Conservation (phyloP, 2,113 vertebrate species). For the Muscicapa adusta region DNA sequence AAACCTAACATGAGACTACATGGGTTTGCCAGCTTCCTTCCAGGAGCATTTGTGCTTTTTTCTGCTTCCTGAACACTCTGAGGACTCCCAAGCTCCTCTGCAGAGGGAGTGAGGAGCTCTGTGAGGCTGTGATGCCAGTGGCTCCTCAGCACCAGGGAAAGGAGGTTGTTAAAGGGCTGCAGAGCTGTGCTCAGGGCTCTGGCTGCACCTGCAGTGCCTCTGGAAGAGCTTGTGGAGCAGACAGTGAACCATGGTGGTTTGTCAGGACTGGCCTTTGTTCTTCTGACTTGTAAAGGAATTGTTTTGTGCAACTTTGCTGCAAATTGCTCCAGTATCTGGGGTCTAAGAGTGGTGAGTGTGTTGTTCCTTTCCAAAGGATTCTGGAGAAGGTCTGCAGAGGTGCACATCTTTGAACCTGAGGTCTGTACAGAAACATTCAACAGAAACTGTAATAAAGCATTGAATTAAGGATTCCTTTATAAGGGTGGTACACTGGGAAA, state of each 20-base stretch:
- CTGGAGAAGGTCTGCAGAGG: background rate
- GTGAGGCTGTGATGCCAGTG: background rate
- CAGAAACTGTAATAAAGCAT: background rate
- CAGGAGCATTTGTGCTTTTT: background rate
- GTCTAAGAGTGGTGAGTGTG: background rate
- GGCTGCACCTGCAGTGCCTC: background rate
- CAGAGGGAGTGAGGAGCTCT: background rate
- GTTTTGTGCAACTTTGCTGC: background rate
- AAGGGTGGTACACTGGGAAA: background rate
- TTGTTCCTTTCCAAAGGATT: background rate
- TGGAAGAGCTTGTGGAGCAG: background rate
- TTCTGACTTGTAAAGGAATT: background rate
- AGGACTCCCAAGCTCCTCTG: background rate
- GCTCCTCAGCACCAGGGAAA: background rate
- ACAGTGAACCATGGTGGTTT: fast-evolving
- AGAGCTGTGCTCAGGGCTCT: background rate
- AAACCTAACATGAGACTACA: background rate
- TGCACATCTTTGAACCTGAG: background rate
- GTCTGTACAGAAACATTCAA: background rate
- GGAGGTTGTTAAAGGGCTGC: background rate
- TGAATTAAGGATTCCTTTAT: background rate
- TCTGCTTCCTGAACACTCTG: background rate
- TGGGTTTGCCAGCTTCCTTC: background rate
- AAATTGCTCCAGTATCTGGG: background rate
- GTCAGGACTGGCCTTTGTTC: background rate